phyloP scores from a whole-genome alignment of 2,888 invertebrate species.

The Catotricha subobsoleta region DNA sequence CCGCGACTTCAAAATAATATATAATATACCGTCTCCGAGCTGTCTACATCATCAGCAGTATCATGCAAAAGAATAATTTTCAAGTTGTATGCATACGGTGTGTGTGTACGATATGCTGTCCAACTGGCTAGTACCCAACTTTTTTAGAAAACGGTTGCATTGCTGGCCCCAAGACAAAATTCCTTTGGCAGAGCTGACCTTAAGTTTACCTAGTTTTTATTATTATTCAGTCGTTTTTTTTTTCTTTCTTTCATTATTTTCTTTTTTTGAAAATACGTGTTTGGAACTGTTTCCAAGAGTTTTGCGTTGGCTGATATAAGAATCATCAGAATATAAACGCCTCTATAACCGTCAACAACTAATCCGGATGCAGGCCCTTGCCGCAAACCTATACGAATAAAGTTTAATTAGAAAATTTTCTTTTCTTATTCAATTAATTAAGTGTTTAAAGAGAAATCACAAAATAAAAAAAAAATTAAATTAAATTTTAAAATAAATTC shows the following conservation, averaged over 20 bases:
- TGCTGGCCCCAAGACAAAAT: conserved; percentile 6
- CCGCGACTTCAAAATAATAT: background rate
- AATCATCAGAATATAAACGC: background rate
- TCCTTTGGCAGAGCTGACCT: conserved; percentile 5
- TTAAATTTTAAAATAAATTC: background rate
- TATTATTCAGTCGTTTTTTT: background rate
- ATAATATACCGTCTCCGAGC: conserved; percentile 2
- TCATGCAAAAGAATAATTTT: background rate
- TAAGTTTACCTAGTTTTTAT: too few relatives aligned
- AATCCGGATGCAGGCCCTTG: too few relatives aligned
- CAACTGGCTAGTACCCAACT: conserved; percentile 5
- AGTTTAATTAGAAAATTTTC: too few relatives aligned
- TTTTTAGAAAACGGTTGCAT: background rate
- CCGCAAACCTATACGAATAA: too few relatives aligned
- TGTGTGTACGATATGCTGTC: conserved; percentile 2
- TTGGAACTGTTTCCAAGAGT: background rate
- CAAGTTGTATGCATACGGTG: background rate
- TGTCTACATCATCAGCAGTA: conserved; percentile 3
- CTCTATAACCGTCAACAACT: background rate
- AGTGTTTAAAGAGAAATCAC: background rate
- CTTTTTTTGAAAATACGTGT: background rate
- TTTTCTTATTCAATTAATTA: background rate
- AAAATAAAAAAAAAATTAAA: background rate
- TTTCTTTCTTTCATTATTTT: too few relatives aligned
- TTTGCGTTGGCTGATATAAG: background rate